Base-by-base conservation (phyloP, 1,140 invertebrate species). In the Nixonia krombeini region DNA sequence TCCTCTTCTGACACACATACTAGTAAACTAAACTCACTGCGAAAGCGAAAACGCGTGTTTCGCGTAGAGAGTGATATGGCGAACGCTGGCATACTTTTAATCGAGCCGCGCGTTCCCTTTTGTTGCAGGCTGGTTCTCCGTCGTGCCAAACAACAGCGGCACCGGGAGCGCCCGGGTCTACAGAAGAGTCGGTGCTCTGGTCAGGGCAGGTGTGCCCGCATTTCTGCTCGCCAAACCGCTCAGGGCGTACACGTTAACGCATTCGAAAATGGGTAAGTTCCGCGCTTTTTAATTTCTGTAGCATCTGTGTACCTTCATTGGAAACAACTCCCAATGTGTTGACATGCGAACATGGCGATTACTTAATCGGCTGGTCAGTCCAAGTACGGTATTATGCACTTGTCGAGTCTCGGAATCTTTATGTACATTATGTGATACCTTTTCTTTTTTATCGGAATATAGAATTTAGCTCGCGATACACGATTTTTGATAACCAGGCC, bases 71-170 rank as follows among this genome's bases (percentile, higher is more conserved):
- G 38, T 28, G n/a, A 41, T 21, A 21, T 21, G 2, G 21, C 21
- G 2, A 12, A 31, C 8, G 8, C 2, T 31, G 8, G 10, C 28
- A 12, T n/a, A 4, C 13, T 10, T 35, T 13, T 13, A 35, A 25
- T 41, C 10, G 7, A 25, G 21, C n/a, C n/a, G 9, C 17, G 53
- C n/a, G 21, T 61, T 41, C 45, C 51, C 49, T 49, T 16, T 66
- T 26, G 63, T 18, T 70, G 53, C 84, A 79, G 85, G 85, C 28
- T 86, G 85, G 85, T 86, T 86, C 65, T 85, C 83, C 1, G 83
- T 86, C 23, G 85, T 86, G n/a, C 82, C 85, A 4, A 84, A 63
- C 47, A 82, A 77, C 46, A 81, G 74, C 26, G 79, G 81, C 29
- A 77, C 81, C 56, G 82, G 82, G 77, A 83, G 74, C 70, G 82